Base-by-base conservation (phyloP, 2,113 vertebrate species). In the Aspiorhynchus laticeps region DNA sequence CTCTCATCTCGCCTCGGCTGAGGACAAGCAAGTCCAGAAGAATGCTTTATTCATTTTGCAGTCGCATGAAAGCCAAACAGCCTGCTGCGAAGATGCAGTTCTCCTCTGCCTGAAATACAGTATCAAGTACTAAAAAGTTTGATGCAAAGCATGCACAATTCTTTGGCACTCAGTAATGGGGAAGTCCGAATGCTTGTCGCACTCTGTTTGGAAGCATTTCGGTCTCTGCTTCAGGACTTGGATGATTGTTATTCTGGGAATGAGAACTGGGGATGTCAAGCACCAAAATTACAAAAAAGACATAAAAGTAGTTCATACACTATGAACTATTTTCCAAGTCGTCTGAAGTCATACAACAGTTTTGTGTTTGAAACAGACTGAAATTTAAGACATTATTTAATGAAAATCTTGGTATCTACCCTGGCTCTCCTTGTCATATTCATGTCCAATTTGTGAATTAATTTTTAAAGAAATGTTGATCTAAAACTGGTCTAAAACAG, bases 11-110 rank as follows among this genome's bases (percentile, higher is more conserved):
- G 28, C 67, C 28, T 83, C 5, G 3, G 61, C 56, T 26, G 31
- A 38, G 31, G 46, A 61, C 38, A 41, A 86, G 78, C 26, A 51
- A 63, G 24, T 82, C 65, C 74, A 21, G 19, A 48, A 28, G 77
- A 81, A 65, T 43, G 17, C 78, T 79, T 80, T 85, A 84, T 80
- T 79, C 73, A 74, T 80, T 75, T 73, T 33, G 78, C 61, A 83
- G 80, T 69, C 28, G n/a, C 63, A 80, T 84, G 59, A 85, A 80
- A 87, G 76, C 75, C 17, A 83, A 43, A 43, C 15, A 65, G 41
- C 0, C 2, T 33, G 43, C 43, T 21, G 59, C 3, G 15, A 81
- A 67, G n/a, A 46, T 31, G 28, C 33, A 80, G 12, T 38, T 26
- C 36, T 78, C 31, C 51, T 80, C 63, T 71, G 63, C 43, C 41